Base-by-base conservation (phyloP, 2,113 vertebrate genomes). In the Ciconia maguari region DNA sequence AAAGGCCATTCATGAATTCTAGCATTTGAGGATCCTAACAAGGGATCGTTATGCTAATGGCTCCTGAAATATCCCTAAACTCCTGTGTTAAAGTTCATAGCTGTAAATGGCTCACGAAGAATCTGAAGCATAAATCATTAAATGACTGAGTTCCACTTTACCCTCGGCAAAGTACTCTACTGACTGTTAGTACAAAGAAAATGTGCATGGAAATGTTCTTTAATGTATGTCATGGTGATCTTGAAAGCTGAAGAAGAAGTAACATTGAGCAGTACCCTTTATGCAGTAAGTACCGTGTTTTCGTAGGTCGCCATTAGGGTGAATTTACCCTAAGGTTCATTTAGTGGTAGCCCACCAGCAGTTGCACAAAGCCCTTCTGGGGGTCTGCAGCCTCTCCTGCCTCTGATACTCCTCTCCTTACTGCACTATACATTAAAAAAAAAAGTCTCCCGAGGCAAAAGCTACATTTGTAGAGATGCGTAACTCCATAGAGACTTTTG, bases 1-100 rank as follows among this genome's bases (percentile, higher is more conserved):
- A 94, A 96, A 94, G 21, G 61, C 68, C n/a, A 36, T 88, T 94
- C 78, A 87, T 97, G 93, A 80, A 90, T 62, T 87, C 36, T 83
- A 34, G 36, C 49, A 52, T 91, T 96, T 96, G 87, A 97, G 94
- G 58, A 95, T 65, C 77, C 65, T 95, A 65, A 84, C 49, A 88
- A 91, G 76, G 24, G 9, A 70, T 83, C 68, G 24, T 95, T 97
- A 74, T 70, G 60, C 78, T 95, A 97, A 97, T 94, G 54, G 83
- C 22, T 93, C 61, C 27, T 93, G 94, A 94, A 94, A 92, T 94
- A 93, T 62, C 70, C 83, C 71, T 91, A 85, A 97, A 96, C 58
- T 85, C 68, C 87, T 52, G 13, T 87, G 74, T 90, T 84, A 83
- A 79, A 74, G 79, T 97, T 96, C 86, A 71, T 41, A 77, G 57